Base-by-base conservation (phyloP, 2,888 invertebrate species). In the Pseudococcus longispinus region DNA sequence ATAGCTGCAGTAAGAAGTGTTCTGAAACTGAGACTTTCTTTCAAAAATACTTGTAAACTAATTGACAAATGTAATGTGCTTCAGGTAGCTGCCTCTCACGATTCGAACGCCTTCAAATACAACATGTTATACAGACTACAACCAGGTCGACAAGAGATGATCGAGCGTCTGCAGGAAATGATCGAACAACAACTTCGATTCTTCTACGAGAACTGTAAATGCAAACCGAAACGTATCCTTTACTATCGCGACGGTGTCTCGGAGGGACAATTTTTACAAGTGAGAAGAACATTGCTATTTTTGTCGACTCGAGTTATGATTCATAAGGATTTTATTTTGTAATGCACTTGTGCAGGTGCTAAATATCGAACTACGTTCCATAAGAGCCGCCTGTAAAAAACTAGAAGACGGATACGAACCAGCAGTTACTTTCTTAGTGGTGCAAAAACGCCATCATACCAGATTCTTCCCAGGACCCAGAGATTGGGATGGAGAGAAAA, bases 361-460 rank as follows among this genome's bases (percentile, higher is more conserved):
- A 91, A 91, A 92, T 83, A 91, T 91, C 1, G 96, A 96, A 90
- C 89, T 95, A n/a, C 89, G 89, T 0, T 95, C 94, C 0, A 94
- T 96, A 15, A 92, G 94, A 90, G 91, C 91, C 70, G 98, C 98
- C 0, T 96, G 96, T 89, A 44, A 26, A 29, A 26, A 55, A 83
- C 9, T 51, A 51, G 83, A 91, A 5, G 92, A 92, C 6, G 91
- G 90, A 0, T 94, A 93, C 89, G 93, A 94, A 89, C 97, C 98
- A 0, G 93, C 94, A 84, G 94, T 99, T 29, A 95, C 98, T 44
- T 98, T 98, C 91, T 91, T 98, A 70, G 95, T 98, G 13, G 98
- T 99, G 0, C 98, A 99, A 91, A 99, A 99, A 91, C 93, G 99
- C 0, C 99, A 99, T 92, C 98, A 99, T 90, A 97, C 98, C 0